phyloP scores from a whole-genome alignment of 2,888 invertebrate species.

The Dryobotodes eremita region DNA sequence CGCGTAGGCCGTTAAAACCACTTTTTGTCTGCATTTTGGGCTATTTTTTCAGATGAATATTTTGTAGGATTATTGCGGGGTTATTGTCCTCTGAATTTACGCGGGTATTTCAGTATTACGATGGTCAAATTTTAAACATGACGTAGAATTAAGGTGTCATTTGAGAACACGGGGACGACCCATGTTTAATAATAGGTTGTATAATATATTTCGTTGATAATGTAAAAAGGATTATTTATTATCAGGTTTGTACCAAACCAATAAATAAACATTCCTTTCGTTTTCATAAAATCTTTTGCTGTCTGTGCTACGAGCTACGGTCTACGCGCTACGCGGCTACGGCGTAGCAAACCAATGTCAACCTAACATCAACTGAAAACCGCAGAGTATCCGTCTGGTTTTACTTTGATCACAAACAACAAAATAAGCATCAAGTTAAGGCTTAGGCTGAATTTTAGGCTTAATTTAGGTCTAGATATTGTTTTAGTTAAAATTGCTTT shows the following conservation, averaged over 20 bases:
- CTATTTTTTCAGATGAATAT: constrained; percentile 50
- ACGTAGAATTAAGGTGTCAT: not conserved
- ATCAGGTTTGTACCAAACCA: not conserved
- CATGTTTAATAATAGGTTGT: too few relatives aligned
- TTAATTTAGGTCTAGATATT: constrained; percentile 1
- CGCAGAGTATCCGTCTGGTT: constrained; percentile 23
- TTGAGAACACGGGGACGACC: not conserved
- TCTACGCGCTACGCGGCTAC: constrained; percentile 33
- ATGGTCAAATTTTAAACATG: not conserved
- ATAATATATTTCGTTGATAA: not conserved
- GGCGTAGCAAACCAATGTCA: constrained; percentile 44
- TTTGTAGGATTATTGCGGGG: constrained; percentile 32
- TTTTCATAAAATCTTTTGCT: not conserved
- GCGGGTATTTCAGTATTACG: not conserved
- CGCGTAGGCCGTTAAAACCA: constrained; percentile 57
- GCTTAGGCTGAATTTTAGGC: not conserved
- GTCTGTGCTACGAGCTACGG: not conserved
- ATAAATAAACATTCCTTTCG: not conserved
- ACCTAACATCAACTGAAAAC: constrained; percentile 17
- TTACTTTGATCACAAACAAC: constrained; percentile 24
- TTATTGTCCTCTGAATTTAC: constrained; percentile 24
- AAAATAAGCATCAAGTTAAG: not conserved
- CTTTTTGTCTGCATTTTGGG: constrained; percentile 38
- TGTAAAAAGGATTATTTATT: too few relatives aligned
- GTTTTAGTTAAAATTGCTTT: not conserved